phyloP scores from a whole-genome alignment of 2,113 vertebrate species.

The Grammomys surdaster region DNA sequence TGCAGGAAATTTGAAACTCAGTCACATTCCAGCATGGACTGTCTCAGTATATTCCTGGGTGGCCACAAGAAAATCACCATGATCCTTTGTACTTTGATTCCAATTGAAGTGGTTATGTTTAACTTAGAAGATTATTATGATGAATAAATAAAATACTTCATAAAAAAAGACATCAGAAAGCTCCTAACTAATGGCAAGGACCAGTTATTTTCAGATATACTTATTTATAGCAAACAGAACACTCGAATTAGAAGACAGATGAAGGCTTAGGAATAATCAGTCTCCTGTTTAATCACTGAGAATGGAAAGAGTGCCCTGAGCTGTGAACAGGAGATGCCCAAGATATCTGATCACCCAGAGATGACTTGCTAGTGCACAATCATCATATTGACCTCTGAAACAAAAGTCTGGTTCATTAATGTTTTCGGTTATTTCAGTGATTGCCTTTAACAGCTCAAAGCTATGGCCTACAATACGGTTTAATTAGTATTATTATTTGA shows the following conservation, averaged over 20 bases:
- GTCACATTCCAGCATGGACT: neutral
- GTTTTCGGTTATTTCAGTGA: neutral
- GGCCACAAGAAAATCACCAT: neutral
- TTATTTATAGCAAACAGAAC: slow-evolving; percentile 45
- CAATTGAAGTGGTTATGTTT: neutral
- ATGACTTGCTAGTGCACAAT: neutral
- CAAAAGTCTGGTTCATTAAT: neutral
- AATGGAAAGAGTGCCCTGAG: neutral
- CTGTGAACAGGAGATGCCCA: neutral
- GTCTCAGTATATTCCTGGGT: neutral
- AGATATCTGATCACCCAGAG: neutral
- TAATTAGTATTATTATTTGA: slow-evolving; percentile 33
- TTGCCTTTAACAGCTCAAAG: neutral
- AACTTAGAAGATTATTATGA: neutral
- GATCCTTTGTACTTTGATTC: neutral
- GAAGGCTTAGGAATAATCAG: neutral
- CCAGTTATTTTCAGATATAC: slow-evolving; percentile 4
- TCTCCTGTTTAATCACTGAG: slow-evolving; percentile 15
- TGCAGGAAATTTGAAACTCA: neutral
- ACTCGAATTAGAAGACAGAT: slow-evolving; percentile 19
- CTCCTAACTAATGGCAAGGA: neutral
- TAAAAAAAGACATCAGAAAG: neutral
- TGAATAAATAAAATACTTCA: neutral
- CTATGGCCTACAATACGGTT: neutral
- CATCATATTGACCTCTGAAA: slow-evolving; percentile 1